Evolutionary conservation across 1,140 invertebrate species (phyloP).

Genomic region (Pachypeltis micranthus): DNA sequence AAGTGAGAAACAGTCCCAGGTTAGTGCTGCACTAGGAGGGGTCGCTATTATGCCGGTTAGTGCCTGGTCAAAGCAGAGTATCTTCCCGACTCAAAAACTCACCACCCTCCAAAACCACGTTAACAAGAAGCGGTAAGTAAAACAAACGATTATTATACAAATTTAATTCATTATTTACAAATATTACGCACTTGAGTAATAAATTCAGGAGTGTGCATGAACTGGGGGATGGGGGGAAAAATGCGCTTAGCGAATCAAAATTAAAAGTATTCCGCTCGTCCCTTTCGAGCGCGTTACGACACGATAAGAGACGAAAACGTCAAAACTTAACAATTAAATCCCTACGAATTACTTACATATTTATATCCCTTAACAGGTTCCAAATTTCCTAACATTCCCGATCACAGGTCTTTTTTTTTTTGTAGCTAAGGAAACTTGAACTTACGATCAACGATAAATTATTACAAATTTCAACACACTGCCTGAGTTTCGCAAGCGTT

Average conservation of each 20-base stretch:
- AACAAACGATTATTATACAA: conserved; percentile 9
- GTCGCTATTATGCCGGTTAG: too few species aligned
- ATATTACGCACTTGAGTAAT: conserved; percentile 13
- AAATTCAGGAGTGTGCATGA: conserved; percentile 14
- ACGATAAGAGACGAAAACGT: not conserved
- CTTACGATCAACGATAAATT: not conserved
- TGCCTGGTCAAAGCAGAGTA: too few species aligned
- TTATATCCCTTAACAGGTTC: conserved; percentile 13
- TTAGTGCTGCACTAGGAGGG: too few species aligned
- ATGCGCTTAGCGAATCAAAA: conserved; percentile 7
- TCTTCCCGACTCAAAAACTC: too few species aligned
- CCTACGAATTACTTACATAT: conserved; percentile 17
- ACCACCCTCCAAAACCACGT: too few species aligned
- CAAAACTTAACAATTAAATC: conserved; percentile 5
- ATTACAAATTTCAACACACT: conserved; percentile 10
- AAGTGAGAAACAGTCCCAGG: too few species aligned
- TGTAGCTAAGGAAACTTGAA: not conserved
- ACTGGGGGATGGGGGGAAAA: conserved; percentile 8
- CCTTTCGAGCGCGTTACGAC: not conserved
- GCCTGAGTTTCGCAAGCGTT: too few species aligned
- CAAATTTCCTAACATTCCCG: conserved; percentile 14
- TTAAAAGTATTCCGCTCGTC: conserved; percentile 9
- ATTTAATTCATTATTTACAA: conserved; percentile 19
- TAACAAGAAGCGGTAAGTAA: not conserved
- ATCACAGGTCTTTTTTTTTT: conserved; percentile 19